phyloP scores from a whole-genome alignment of 2,888 invertebrate genomes.

The Agriopis marginaria region DNA sequence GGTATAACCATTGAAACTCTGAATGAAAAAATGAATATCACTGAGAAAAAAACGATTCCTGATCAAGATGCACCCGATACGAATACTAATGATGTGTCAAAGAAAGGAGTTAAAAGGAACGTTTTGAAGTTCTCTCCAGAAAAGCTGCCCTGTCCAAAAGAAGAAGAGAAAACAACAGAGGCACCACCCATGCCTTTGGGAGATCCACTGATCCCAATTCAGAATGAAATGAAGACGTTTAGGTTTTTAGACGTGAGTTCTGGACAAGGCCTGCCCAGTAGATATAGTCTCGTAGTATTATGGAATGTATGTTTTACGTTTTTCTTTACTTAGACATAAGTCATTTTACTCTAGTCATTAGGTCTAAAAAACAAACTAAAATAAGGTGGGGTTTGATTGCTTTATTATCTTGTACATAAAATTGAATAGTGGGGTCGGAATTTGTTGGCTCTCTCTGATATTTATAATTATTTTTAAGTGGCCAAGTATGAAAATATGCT shows the following conservation, averaged over 20 bases:
- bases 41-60: conserved; percentile 65
- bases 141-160: conserved; percentile 75
- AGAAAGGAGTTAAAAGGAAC: conserved; percentile 68
- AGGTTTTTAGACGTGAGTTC: conserved; percentile 74
- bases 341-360: conserved; percentile 63
- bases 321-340: conserved; percentile 70
- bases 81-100: conserved; percentile 61
- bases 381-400: conserved; percentile 54
- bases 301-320: conserved; percentile 70
- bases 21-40: conserved; percentile 69
- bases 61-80: conserved; percentile 59
- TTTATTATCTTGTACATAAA: conserved; percentile 43
- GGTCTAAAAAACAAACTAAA: conserved; percentile 69
- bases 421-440: neutral
- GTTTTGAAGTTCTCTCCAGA: conserved; percentile 77
- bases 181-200: conserved; percentile 65
- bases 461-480: neutral
- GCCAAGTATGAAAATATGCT: neutral
- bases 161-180: conserved; percentile 72
- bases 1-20: conserved; percentile 72
- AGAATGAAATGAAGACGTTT: conserved; percentile 82
- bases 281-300: conserved; percentile 57
- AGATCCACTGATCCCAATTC: conserved; percentile 77
- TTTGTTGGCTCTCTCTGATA: neutral
- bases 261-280: conserved; percentile 50